These are phyloP conservation scores for Orgyia antiqua DNA, from an alignment of 2,888 invertebrate species.

Conservation along the genomic window DNA sequence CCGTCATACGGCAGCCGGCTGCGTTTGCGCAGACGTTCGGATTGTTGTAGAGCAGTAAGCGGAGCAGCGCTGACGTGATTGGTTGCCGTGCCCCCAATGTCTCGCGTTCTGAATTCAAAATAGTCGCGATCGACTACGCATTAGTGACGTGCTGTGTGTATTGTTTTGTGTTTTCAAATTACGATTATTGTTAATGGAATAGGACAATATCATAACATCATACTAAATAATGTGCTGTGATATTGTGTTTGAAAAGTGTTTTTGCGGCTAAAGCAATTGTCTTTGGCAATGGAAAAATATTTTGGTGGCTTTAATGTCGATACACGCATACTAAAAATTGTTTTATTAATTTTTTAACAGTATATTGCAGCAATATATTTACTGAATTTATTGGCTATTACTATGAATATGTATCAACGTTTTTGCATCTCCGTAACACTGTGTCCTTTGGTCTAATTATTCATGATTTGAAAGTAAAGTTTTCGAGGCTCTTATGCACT, in stretches of 20 bases:
- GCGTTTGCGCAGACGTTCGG: constrained; percentile 65
- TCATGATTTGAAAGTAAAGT: constrained; percentile 41
- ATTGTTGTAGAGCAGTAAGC: constrained; percentile 62
- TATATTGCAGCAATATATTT: constrained; percentile 21
- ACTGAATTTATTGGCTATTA: not conserved
- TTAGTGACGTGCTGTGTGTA: constrained; percentile 46
- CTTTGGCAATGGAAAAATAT: constrained; percentile 32
- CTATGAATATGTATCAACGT: constrained; percentile 8
- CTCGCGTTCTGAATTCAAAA: constrained; percentile 55
- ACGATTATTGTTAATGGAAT: too few relatives aligned
- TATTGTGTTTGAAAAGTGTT: constrained; percentile 32
- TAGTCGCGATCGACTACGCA: constrained; percentile 52
- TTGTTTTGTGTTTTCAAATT: constrained; percentile 28
- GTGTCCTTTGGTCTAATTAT: constrained; percentile 21
- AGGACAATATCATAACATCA: constrained; percentile 19
- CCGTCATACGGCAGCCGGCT: constrained; percentile 33
- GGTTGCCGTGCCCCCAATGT: constrained; percentile 44
- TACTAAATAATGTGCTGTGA: constrained; percentile 40
- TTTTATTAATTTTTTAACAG: constrained; percentile 16
- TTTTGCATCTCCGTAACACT: constrained; percentile 11
- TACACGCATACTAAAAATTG: constrained; percentile 16
- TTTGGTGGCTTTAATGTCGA: constrained; percentile 35
- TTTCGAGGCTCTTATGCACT: constrained; percentile 44
- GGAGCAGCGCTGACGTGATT: constrained; percentile 65
- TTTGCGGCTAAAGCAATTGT: constrained; percentile 49